These are phyloP conservation scores for Bombycilla garrulus DNA, from an alignment of 2,113 vertebrate genomes.

Conservation along the genomic window DNA sequence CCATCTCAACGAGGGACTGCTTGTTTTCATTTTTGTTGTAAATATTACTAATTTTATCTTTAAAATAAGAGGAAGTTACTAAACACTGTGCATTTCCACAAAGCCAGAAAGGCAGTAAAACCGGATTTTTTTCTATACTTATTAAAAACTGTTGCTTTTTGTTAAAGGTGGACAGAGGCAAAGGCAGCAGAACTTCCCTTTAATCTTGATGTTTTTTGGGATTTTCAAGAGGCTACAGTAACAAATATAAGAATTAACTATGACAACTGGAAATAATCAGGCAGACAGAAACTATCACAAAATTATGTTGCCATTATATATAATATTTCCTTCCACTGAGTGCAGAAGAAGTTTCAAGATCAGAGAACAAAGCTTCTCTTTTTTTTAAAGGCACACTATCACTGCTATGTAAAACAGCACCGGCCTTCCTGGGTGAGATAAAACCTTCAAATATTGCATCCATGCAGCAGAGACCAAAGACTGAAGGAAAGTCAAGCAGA, in stretches of 20 bases:
- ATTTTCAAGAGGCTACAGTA: slow-evolving; percentile 6
- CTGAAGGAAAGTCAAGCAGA: slow-evolving; percentile 52
- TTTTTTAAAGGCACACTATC: background rate
- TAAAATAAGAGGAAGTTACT: background rate
- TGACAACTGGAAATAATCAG: slow-evolving; percentile 36
- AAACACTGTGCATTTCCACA: background rate
- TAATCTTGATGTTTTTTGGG: background rate
- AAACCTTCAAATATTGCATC: slow-evolving; percentile 45
- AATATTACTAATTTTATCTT: background rate
- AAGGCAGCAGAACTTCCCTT: background rate
- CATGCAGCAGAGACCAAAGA: slow-evolving; percentile 40
- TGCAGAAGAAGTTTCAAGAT: background rate
- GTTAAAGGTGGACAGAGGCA: background rate
- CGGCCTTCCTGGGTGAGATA: slow-evolving; percentile 4
- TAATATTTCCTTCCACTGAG: slow-evolving; percentile 10
- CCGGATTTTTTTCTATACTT: background rate
- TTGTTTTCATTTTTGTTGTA: background rate
- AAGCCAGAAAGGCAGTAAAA: background rate
- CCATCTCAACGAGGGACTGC: background rate
- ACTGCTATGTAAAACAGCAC: slow-evolving; percentile 8
- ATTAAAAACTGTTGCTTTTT: background rate
- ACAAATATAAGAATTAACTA: background rate
- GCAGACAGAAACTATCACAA: slow-evolving; percentile 35
- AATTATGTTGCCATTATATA: background rate
- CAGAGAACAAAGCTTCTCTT: slow-evolving; percentile 40